A percentile compares a stretch with the other conserved stretches of the same genome.
Evolutionary conservation across 2,888 invertebrate genomes (phyloP).

Genomic region (Spatulosminthurus flaviceps): DNA sequence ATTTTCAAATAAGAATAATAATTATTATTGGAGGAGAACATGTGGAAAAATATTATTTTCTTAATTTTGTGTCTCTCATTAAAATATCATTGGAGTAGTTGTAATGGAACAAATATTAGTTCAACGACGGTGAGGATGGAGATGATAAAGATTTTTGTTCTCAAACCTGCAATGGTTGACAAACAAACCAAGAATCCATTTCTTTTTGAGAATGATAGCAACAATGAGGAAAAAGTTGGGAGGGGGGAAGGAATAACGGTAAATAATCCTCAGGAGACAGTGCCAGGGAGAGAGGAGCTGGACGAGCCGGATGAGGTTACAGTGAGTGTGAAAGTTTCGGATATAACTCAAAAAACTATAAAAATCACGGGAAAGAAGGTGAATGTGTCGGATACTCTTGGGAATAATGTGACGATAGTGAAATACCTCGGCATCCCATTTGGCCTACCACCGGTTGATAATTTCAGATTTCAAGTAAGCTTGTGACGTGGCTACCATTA

Average conservation of each 20-base stretch:
- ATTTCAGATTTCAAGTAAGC: conserved; percentile 57
- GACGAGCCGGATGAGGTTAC: conserved; percentile 20
- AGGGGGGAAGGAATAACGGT: background rate
- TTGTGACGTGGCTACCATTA: background rate
- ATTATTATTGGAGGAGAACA: no score
- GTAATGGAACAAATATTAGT: no score
- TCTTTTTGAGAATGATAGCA: background rate
- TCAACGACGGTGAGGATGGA: no score
- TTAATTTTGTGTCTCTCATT: no score
- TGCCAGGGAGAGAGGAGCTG: conserved; percentile 32
- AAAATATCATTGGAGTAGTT: no score
- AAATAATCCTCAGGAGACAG: background rate
- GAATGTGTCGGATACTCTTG: conserved; percentile 46
- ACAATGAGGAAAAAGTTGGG: background rate
- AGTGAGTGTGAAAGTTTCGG: conserved; percentile 34
- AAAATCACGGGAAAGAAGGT: conserved; percentile 14
- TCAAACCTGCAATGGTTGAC: no score
- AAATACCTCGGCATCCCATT: conserved; percentile 54
- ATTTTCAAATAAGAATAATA: no score
- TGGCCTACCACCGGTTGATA: conserved; percentile 52
- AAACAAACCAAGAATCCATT: background rate
- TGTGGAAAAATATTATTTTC: no score
- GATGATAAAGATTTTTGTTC: no score
- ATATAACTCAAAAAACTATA: conserved; percentile 24
- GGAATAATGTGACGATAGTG: conserved; percentile 32